Evolutionary conservation across 64 coral and sea anemone genomes (phyloP).

Genomic region (Anthopleura sola): DNA sequence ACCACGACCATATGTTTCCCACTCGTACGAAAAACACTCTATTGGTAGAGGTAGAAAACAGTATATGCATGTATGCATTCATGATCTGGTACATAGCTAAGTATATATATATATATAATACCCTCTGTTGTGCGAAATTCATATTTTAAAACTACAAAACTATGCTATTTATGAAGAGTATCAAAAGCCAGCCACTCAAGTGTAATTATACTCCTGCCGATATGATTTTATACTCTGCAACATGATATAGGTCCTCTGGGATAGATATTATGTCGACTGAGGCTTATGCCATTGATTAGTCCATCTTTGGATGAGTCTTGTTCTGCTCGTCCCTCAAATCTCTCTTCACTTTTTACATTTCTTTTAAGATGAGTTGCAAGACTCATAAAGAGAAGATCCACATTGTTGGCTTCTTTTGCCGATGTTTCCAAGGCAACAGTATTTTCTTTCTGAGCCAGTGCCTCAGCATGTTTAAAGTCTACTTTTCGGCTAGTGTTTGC

Average conservation of each 20-base stretch:
- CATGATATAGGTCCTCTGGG: slow-evolving; percentile 72
- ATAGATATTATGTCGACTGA: slow-evolving; percentile 76
- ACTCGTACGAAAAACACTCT: no score
- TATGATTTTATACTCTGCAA: slow-evolving; percentile 63
- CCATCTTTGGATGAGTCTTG: slow-evolving; percentile 7
- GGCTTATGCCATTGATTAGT: slow-evolving; percentile 41
- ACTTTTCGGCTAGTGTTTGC: slow-evolving; percentile 53
- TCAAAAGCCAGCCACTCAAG: not conserved
- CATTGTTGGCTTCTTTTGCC: slow-evolving; percentile 93
- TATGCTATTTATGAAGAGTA: not conserved
- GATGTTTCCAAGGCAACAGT: slow-evolving; percentile 95
- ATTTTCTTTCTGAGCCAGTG: slow-evolving; percentile 68
- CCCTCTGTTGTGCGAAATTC: not conserved
- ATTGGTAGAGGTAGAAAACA: no score
- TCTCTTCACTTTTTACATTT: slow-evolving; percentile 61
- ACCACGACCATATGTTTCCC: no score
- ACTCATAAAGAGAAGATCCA: slow-evolving; percentile 86
- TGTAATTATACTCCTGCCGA: not conserved
- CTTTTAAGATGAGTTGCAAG: slow-evolving; percentile 84
- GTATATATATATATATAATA: not conserved
- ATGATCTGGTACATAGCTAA: no score
- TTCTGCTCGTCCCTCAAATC: slow-evolving; percentile 28
- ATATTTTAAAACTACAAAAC: not conserved
- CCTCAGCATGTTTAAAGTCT: slow-evolving; percentile 68
- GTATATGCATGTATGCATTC: no score